Evolutionary conservation across 2,797 vertebrate species (phyloP).

Genomic region (Allobates femoralis): DNA sequence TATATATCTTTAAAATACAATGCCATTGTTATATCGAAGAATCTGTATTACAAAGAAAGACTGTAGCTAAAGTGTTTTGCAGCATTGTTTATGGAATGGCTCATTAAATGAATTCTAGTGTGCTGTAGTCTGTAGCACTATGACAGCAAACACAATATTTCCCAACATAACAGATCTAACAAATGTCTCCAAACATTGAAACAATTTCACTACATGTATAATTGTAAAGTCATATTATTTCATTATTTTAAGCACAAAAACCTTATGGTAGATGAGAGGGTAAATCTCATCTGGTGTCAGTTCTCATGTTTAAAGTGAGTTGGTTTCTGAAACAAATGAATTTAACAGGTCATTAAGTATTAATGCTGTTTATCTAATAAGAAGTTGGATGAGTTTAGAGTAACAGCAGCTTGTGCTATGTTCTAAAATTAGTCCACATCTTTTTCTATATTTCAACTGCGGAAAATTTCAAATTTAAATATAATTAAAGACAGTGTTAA

Average conservation of each 20-base stretch:
- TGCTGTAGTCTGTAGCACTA: slow-evolving; percentile 21
- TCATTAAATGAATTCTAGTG: slow-evolving; percentile 51
- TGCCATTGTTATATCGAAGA: slow-evolving; percentile 17
- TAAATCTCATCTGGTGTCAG: slow-evolving; percentile 33
- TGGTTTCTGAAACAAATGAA: slow-evolving; percentile 20
- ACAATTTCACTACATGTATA: slow-evolving; percentile 45
- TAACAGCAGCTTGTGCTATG: neutral
- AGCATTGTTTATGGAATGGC: slow-evolving; percentile 50
- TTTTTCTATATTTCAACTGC: no score
- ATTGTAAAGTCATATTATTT: slow-evolving; percentile 47
- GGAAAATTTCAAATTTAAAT: no score
- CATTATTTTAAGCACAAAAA: slow-evolving; percentile 36
- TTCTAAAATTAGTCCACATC: slow-evolving; percentile 26
- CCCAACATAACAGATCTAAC: slow-evolving; percentile 45
- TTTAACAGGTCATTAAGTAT: slow-evolving; percentile 32
- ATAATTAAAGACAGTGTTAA: no score
- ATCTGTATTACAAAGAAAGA: slow-evolving; percentile 8
- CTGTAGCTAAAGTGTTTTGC: slow-evolving; percentile 48
- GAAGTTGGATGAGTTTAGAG: slow-evolving; percentile 23
- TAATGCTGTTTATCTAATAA: slow-evolving; percentile 44
- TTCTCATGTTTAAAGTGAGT: slow-evolving; percentile 45
- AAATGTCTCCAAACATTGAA: slow-evolving; percentile 46
- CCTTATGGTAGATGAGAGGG: slow-evolving; percentile 24
- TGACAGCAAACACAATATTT: slow-evolving; percentile 46
- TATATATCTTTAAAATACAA: slow-evolving; percentile 45